Evolutionary conservation across 2,888 invertebrate species (phyloP), one percentile per base, ranked within the genome.

Genomic region (Andricus quercusramuli): DNA sequence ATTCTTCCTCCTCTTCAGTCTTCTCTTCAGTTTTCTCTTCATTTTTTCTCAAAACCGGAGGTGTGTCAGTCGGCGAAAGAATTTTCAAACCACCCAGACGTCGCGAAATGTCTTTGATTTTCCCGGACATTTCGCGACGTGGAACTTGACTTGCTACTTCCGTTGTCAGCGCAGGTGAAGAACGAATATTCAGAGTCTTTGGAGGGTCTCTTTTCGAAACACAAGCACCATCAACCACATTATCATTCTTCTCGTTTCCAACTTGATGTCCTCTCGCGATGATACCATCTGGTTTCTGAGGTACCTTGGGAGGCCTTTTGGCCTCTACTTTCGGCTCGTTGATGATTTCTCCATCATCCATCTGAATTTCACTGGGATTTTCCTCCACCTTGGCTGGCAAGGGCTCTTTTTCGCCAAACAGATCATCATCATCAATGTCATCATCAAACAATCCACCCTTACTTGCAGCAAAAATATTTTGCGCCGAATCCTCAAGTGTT

Each of bases 81-180:
- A 92, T 90, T 67, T 92, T 92, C 76, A 92, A 81, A 74, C 91
- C 90, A 0, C 90, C 89, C 89, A 92, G 90, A 82, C 90, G 91
- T 0, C 90, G 92, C 90, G 90, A 90, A 11, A 92, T 78, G 79
- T 91, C 88, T 56, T 90, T 89, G 32, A 92, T 92, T 79, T 92
- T 92, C 0, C 89, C 90, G 0, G 92, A 91, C 44, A 92, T 91
- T 2, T 83, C 85, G 1, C 87, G 86, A 37, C 89, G 87, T 0
- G 86, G 78, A 3, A 79, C 82, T 25, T 86, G 84, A 22, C 81
- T 79, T 66, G 82, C 80, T 78, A 91, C 88, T 22, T 90, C 88
- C 22, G 66, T 11, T 11, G 77, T 32, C 15, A 79, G 81, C 25
- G 85, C 74, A 11, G 77, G 66, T 3, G 84, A 79, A 15, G 84